Evolutionary conservation across 2,113 vertebrate genomes (phyloP).

Genomic region (Hypanus sabinus): DNA sequence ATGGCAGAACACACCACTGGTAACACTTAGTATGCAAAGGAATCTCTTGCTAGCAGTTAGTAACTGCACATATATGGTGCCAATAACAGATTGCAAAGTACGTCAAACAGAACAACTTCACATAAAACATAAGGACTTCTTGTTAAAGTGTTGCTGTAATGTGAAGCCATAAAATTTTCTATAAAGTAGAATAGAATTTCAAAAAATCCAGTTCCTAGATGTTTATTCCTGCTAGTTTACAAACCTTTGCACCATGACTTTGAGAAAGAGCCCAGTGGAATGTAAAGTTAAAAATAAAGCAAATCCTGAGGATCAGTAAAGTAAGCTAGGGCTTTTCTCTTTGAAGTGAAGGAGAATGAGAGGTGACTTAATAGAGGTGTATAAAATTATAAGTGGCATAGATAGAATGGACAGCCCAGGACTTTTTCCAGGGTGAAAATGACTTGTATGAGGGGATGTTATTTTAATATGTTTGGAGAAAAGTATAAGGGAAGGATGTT

Average conservation of each 20-base stretch:
- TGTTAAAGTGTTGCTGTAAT: neutral
- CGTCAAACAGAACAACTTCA: neutral
- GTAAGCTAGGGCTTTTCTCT: too few relatives aligned
- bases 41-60: neutral
- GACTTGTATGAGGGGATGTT: too few relatives aligned
- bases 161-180: neutral
- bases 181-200: neutral
- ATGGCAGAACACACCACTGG: neutral
- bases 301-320: too few relatives aligned
- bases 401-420: too few relatives aligned
- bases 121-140: neutral
- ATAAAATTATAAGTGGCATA: too few relatives aligned
- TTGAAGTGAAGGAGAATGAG: too few relatives aligned
- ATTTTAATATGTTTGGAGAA: too few relatives aligned
- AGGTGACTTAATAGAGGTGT: too few relatives aligned
- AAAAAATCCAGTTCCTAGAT: neutral
- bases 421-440: too few relatives aligned
- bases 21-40: neutral
- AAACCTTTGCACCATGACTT: neutral
- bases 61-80: neutral
- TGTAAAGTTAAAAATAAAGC: neutral
- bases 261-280: neutral
- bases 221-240: neutral
- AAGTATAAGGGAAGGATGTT: too few relatives aligned
- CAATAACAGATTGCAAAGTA: constrained; percentile 1